Evolutionary conservation across 92 coral and sea anemone genomes (phyloP).

Genomic region (Epizoanthus illoricatus): DNA sequence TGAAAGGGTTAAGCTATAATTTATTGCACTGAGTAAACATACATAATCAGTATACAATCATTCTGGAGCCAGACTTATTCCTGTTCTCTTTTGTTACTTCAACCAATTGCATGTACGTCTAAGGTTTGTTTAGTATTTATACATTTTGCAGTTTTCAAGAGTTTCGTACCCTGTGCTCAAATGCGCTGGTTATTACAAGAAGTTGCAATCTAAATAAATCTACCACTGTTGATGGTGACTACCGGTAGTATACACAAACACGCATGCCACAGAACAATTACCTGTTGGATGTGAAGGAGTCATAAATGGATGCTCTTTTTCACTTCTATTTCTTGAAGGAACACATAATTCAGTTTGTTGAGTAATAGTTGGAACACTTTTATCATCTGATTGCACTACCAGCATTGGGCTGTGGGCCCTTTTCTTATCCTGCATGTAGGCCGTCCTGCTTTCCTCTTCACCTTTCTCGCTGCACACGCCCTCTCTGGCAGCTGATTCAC

Average conservation of each 20-base stretch:
- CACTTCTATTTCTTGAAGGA: neutral
- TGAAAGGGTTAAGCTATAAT: too few relatives aligned
- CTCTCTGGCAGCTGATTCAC: slow-evolving; percentile 4
- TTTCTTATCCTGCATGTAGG: neutral
- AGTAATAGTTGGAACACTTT: neutral
- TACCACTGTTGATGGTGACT: neutral
- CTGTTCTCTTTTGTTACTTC: too few relatives aligned
- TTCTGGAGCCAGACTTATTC: too few relatives aligned
- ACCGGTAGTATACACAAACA: neutral
- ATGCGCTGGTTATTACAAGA: too few relatives aligned
- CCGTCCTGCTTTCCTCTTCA: neutral
- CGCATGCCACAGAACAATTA: neutral
- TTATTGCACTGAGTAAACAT: too few relatives aligned
- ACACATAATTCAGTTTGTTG: slow-evolving; percentile 10
- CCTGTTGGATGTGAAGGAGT: slow-evolving; percentile 30
- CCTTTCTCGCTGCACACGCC: neutral
- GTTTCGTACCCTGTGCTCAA: too few relatives aligned
- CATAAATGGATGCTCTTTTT: slow-evolving; percentile 38
- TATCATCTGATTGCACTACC: slow-evolving; percentile 13
- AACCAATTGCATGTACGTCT: too few relatives aligned
- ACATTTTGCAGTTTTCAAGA: too few relatives aligned
- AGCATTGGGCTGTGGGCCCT: slow-evolving; percentile 20
- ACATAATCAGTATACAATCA: too few relatives aligned
- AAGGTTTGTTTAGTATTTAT: too few relatives aligned
- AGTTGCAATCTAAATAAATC: neutral